phyloP scores from a whole-genome alignment of 2,888 invertebrate species.

The Oeneis ivallda region DNA sequence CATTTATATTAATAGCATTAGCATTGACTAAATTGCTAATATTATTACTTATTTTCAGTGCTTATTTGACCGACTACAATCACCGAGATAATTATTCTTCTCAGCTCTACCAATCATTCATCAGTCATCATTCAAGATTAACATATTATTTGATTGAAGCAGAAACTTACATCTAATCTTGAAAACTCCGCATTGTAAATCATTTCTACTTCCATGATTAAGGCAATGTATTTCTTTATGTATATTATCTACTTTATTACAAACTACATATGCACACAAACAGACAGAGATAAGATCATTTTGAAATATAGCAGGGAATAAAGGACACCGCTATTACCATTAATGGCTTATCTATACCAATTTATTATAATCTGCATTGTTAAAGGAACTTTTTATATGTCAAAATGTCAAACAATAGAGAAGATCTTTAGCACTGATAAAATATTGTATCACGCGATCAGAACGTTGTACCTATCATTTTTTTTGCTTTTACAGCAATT shows the following conservation, averaged over 20 bases:
- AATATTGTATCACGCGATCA: conserved; percentile 47
- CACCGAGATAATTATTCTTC: too few relatives aligned
- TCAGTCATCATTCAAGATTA: too few relatives aligned
- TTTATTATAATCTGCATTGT: conserved; percentile 34
- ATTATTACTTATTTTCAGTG: too few relatives aligned
- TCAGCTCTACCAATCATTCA: too few relatives aligned
- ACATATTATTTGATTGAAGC: too few relatives aligned
- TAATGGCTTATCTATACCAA: conserved; percentile 21
- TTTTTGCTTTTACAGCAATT: conserved; percentile 42
- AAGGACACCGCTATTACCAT: conserved; percentile 27
- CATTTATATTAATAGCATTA: too few relatives aligned
- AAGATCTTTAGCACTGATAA: conserved; percentile 45
- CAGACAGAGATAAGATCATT: not conserved
- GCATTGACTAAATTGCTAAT: too few relatives aligned
- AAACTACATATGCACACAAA: not conserved
- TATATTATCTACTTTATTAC: not conserved
- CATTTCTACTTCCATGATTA: too few relatives aligned
- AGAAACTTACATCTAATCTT: too few relatives aligned
- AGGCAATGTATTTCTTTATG: too few relatives aligned
- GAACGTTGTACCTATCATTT: conserved; percentile 38
- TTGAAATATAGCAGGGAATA: not conserved
- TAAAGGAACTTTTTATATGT: conserved; percentile 30
- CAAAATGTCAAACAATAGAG: conserved; percentile 45
- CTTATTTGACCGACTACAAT: too few relatives aligned
- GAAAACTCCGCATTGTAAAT: too few relatives aligned